Base-by-base conservation (phyloP, 2,888 invertebrate genomes). In the Ophion ellenae region DNA sequence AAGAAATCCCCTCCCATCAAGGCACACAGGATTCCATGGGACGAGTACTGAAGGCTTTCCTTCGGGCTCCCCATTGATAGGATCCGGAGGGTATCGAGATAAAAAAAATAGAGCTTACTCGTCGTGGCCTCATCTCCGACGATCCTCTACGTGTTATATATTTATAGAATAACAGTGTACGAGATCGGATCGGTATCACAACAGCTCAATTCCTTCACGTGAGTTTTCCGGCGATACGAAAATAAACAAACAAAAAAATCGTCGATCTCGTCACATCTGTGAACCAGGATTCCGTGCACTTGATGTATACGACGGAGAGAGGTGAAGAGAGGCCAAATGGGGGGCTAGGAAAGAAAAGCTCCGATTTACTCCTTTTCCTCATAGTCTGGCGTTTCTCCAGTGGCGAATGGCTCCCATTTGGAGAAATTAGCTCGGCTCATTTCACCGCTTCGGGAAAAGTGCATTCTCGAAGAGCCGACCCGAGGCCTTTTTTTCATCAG, bases 401-500 rank as follows among this genome's bases (percentile, higher is more conserved):
- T 36, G 66, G 59, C 79, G 53, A 77, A 75, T 47, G 36, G 79
- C 28, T 64, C 53, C 69, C 69, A 45, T 81, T 81, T 81, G 53
- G 77, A 47, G 88, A 91, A 91, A 91, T 92, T 91, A 91, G 89
- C 86, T 88, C 89, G 92, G 89, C 91, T 93, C 93, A 93, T 93
- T 93, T 93, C 90, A 92, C 90, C 87, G 87, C 81, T 83, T 82
- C 81, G 87, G 88, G 89, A 88, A 90, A 91, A 91, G 90, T 91
- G 90, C 91, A 93, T 91, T 91, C 90, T 89, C 75, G 79, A 84
- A 86, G 87, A 87, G 87, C 77, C 80, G 78, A 81, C 67, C 71
- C 71, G 69, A 73, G 78, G 64, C 78, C 45, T 28, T 75, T 76
- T 81, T 75, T 76, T 70, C 17, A 28, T 64, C 74, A 73, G 6